Base-by-base conservation (phyloP, 92 coral and sea anemone genomes). In the Parazoanthus swiftii region DNA sequence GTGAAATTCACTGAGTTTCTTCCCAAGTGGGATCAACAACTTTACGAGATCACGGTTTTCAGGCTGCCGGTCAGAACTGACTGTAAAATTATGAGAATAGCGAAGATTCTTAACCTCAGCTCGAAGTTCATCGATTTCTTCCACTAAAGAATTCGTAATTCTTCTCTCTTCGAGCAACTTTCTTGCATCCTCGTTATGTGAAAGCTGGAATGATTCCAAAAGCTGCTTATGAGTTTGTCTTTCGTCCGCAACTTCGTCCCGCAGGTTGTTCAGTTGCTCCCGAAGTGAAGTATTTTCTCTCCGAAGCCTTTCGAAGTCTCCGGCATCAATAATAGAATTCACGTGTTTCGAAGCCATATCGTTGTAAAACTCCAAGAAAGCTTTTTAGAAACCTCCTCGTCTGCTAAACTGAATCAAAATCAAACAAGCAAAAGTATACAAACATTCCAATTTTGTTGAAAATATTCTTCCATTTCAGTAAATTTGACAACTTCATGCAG, bases 291-390 rank as follows among this genome's bases (percentile, higher is more conserved):
- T 82, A 80, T 94, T 94, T 81, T 94, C 95, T 67, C 90, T 89
- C 51, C 94, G 93, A 72, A 94, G 90, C 21, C 93, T 88, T 66
- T 94, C 98, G 56, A 91, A 91, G 79, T 93, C 98, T 37, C 89
- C 46, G 20, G 80, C 84, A 36, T 93, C 98, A 84, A 84, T 84
- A 73, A 85, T 48, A 81, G 91, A 65, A 46, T 89, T 92, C 70
- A 76, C 67, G 73, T 88, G 93, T 85, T 93, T 94, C 10, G 94
- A 73, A 86, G 95, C 93, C 98, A 94, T 91, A 84, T 2, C 23
- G 56, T 66, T 48, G 59, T 8, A 68, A 23, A 67, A 82, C 66
- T 67, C 43, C 86, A 8, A 67, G 58, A 26, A 44, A 23, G 13
- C 38, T 33, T 21, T 37, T 11, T 11, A 54, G 59, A 58, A 59